Evolutionary conservation across 1,140 invertebrate species (phyloP).

Genomic region (Drosophila rufa): DNA sequence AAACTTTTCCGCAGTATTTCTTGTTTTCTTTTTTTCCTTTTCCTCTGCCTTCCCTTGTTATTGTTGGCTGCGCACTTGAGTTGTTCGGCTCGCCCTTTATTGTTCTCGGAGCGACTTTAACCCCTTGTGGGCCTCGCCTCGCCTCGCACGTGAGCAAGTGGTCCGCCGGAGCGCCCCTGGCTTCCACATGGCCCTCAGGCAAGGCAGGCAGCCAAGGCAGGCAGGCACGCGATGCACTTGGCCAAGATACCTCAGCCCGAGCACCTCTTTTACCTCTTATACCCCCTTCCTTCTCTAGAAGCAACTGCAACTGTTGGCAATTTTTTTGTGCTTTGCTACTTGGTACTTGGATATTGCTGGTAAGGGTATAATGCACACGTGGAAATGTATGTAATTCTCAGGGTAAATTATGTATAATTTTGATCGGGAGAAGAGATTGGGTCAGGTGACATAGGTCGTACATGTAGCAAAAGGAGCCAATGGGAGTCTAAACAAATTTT

Average conservation of each 20-base stretch:
- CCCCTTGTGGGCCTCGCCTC: slow-evolving; percentile 17
- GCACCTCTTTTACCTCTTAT: slow-evolving; percentile 36
- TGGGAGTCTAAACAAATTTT: no score
- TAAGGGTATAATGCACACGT: not conserved
- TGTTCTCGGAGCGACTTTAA: slow-evolving; percentile 34
- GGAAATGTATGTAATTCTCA: not conserved
- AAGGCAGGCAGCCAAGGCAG: not conserved
- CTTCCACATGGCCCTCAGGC: slow-evolving; percentile 23
- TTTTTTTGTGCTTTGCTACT: slow-evolving; percentile 38
- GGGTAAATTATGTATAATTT: no score
- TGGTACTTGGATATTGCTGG: not conserved
- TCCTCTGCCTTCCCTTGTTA: slow-evolving; percentile 28
- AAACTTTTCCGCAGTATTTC: slow-evolving; percentile 22
- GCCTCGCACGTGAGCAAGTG: slow-evolving; percentile 53
- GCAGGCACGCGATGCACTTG: slow-evolving; percentile 80
- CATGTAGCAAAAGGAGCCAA: no score
- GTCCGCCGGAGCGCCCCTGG: slow-evolving; percentile 47
- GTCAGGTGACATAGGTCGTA: no score
- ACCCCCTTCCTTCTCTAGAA: slow-evolving; percentile 21
- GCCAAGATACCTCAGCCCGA: slow-evolving; percentile 62
- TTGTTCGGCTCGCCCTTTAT: slow-evolving; percentile 56
- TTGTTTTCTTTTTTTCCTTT: not conserved
- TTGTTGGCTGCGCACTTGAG: slow-evolving; percentile 64
- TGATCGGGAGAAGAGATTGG: no score
- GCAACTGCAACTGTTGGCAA: slow-evolving; percentile 72